Percentiles rank a stretch among this genome's conserved stretches.
Conservation (phyloP, 2,888 invertebrate species). For the Parapristionchus giblindavisi region DNA sequence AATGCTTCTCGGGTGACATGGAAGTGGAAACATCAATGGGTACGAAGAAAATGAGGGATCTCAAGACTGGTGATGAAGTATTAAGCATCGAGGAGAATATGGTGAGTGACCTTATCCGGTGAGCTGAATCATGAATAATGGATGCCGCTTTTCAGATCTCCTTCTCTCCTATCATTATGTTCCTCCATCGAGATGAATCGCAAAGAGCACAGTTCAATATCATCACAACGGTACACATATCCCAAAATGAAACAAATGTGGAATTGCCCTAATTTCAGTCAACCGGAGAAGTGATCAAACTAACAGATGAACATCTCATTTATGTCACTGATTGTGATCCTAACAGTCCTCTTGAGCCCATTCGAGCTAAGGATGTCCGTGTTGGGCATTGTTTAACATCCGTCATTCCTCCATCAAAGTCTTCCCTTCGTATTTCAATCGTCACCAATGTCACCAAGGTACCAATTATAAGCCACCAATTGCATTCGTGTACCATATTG, state of each 20-base stretch:
- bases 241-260: neutral
- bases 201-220: constrained; percentile 58
- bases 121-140: neutral
- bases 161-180: constrained; percentile 66
- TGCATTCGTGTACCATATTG: too few species aligned
- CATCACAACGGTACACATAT: constrained; percentile 47
- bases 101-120: constrained; percentile 41
- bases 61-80: constrained; percentile 63
- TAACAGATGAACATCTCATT: constrained; percentile 65
- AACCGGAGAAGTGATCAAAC: constrained; percentile 48
- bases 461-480: neutral
- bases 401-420: neutral
- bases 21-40: constrained; percentile 60
- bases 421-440: neutral
- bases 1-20: constrained; percentile 66
- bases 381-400: neutral
- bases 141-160: constrained; percentile 48
- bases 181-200: constrained; percentile 59
- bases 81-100: constrained; percentile 63
- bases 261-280: constrained; percentile 24
- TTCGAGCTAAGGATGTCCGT: constrained; percentile 13
- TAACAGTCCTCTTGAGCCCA: constrained; percentile 9
- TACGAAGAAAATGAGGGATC: constrained; percentile 58
- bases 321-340: constrained; percentile 57
- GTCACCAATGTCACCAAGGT: constrained; percentile 15